phyloP scores from a whole-genome alignment of 2,113 vertebrate species.

The Gymnobelideus leadbeateri region DNA sequence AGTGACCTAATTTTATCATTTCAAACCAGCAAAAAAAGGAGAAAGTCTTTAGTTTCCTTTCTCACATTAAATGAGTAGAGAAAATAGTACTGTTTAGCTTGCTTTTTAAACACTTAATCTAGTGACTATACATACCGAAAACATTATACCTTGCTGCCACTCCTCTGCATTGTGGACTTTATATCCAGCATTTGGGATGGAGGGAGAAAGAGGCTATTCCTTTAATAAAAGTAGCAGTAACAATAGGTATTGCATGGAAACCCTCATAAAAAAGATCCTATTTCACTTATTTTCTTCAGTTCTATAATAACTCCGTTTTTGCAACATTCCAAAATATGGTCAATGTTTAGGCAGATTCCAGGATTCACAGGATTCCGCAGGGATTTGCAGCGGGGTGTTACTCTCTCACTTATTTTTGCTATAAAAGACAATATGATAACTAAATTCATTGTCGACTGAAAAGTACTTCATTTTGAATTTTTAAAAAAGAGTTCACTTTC shows the following conservation, averaged over 20 bases:
- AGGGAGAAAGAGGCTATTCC: not conserved
- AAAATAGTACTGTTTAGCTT: not conserved
- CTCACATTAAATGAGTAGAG: not conserved
- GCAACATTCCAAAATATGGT: not conserved
- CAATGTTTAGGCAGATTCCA: not conserved
- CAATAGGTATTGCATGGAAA: not conserved
- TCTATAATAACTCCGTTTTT: not conserved
- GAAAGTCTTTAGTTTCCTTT: not conserved
- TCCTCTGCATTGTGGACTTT: not conserved
- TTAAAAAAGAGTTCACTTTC: not conserved
- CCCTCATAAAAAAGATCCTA: not conserved
- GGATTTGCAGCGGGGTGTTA: conserved; percentile 21
- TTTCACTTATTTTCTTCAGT: not conserved
- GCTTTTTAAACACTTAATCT: not conserved
- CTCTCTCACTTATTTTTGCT: not conserved
- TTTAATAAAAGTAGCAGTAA: not conserved
- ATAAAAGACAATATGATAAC: not conserved
- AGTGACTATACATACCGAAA: not conserved
- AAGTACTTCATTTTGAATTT: not conserved
- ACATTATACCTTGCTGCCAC: conserved; percentile 17
- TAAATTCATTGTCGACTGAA: conserved; percentile 4
- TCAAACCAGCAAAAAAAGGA: conserved; percentile 26
- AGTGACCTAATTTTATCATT: conserved; percentile 18
- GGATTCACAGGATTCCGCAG: not conserved
- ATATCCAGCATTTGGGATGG: not conserved